phyloP scores from a whole-genome alignment of 1,140 invertebrate genomes.

The Ylistrum balloti region DNA sequence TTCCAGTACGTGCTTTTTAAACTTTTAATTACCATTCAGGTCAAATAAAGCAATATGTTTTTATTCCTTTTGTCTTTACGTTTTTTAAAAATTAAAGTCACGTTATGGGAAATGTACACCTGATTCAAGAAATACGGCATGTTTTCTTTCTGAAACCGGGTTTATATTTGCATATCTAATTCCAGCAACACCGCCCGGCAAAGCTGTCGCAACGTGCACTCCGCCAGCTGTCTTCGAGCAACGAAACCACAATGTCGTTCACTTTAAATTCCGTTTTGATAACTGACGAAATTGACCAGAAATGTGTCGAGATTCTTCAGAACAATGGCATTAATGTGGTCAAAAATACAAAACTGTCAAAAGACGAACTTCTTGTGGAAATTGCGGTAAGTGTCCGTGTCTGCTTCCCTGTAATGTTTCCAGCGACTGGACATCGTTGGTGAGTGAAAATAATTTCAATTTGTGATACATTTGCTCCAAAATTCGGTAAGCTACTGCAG shows the following conservation, averaged over 20 bases:
- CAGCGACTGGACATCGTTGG: too few species aligned
- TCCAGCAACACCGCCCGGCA: background rate
- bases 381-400: conserved; percentile 93
- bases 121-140: background rate
- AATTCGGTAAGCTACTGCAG: too few species aligned
- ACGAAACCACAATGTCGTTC: conserved; percentile 49
- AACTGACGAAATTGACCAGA: conserved; percentile 94
- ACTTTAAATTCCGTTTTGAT: conserved; percentile 88
- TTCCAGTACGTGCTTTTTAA: background rate
- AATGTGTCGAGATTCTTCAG: conserved; percentile 91
- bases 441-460: too few species aligned
- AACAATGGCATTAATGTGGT: conserved; percentile 91
- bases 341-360: conserved; percentile 91
- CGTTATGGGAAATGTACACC: too few species aligned
- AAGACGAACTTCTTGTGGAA: conserved; percentile 92
- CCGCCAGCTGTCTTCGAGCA: background rate
- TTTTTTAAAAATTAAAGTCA: too few species aligned
- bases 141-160: background rate
- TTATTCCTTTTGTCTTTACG: background rate
- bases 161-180: background rate
- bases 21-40: too few species aligned
- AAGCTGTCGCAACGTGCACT: conserved; percentile 3
- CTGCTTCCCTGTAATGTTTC: too few species aligned
- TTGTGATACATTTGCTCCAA: too few species aligned
- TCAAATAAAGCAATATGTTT: background rate